phyloP scores from a whole-genome alignment of 1,140 invertebrate species.

The Neuroterus valhalla region DNA sequence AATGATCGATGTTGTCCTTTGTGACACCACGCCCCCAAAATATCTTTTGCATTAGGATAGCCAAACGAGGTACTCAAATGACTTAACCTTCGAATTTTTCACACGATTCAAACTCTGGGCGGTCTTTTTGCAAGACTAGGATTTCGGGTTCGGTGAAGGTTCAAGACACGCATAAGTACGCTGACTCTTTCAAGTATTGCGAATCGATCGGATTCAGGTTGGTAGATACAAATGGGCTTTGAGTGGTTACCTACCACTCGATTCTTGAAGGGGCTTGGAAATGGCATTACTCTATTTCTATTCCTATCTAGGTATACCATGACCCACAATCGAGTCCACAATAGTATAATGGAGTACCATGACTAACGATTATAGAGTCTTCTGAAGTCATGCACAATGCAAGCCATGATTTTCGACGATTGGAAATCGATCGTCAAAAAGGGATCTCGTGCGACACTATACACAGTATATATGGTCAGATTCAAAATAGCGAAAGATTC shows the following conservation, averaged over 20 bases:
- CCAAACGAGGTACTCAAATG: no score
- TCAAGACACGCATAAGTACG: conserved; percentile 35
- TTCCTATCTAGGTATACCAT: conserved; percentile 13
- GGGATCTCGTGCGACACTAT: conserved; percentile 15
- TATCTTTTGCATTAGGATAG: no score
- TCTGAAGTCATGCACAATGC: conserved; percentile 3
- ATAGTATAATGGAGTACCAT: conserved; percentile 55
- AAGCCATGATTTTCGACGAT: conserved; percentile 21
- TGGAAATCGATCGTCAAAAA: conserved; percentile 42
- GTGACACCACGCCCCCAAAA: neutral
- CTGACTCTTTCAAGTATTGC: conserved; percentile 51
- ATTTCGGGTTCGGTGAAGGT: neutral
- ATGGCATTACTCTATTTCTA: neutral
- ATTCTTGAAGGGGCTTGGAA: conserved; percentile 27
- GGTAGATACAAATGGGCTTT: conserved; percentile 16
- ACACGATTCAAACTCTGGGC: neutral
- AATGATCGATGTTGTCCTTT: neutral
- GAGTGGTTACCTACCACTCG: neutral
- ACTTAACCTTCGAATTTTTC: neutral
- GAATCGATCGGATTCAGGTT: conserved; percentile 61
- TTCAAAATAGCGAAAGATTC: conserved; percentile 35
- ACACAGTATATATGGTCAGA: neutral
- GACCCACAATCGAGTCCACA: conserved; percentile 7
- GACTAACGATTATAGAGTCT: conserved; percentile 54
- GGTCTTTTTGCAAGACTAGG: no score